These are phyloP conservation scores for Macropis europaea DNA, from an alignment of 2,888 invertebrate species.

Conservation along the genomic window DNA sequence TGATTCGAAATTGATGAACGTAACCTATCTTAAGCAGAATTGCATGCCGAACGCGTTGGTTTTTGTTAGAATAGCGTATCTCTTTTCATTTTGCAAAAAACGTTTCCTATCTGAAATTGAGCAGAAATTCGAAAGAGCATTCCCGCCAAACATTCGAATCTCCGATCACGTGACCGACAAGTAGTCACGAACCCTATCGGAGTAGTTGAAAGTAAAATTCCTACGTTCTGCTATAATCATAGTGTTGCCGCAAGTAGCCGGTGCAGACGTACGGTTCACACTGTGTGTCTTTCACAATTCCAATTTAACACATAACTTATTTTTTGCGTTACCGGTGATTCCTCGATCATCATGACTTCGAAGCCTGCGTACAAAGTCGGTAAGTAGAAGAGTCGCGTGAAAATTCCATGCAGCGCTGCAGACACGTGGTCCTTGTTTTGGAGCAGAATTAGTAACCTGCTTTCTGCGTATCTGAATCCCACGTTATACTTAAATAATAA, in stretches of 20 bases:
- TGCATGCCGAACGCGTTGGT: no score
- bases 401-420: not conserved
- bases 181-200: conserved; percentile 11
- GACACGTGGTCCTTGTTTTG: conserved; percentile 38
- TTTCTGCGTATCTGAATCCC: not conserved
- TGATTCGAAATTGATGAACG: no score
- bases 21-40: no score
- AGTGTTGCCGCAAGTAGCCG: conserved; percentile 17
- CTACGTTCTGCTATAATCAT: not conserved
- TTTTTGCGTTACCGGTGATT: not conserved
- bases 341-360: conserved; percentile 39
- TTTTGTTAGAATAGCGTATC: no score
- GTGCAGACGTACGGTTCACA: not conserved
- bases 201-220: conserved; percentile 1
- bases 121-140: no score
- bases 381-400: conserved; percentile 70
- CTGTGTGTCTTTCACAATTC: not conserved
- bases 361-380: conserved; percentile 81
- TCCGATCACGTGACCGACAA: conserved; percentile 2
- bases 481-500: not conserved
- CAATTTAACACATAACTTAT: not conserved
- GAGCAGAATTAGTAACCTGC: not conserved
- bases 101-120: no score
- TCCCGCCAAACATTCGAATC: not conserved
- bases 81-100: no score